Evolutionary conservation across 2,888 invertebrate species (phyloP), one percentile per base, ranked within the genome.

Genomic region (Drosophila paracracens): DNA sequence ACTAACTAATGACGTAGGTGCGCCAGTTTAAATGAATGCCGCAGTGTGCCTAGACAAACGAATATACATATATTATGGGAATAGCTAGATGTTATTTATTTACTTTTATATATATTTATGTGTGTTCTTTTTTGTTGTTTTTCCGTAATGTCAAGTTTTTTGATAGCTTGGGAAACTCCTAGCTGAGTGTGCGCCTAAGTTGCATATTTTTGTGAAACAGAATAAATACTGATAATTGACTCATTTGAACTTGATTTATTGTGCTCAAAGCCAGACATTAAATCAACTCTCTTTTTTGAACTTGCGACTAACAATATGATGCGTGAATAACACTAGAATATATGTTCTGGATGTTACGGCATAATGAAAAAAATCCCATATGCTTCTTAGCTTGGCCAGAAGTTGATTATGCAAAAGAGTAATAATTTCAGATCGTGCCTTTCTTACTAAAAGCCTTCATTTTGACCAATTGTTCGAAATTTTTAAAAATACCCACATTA

Each of bases 121-220:
- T 25, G 8, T 46, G 7, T 4, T 46, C 48, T 50, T 48, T 54
- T 43, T 61, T 62, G 72, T 83, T 73, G 50, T 18, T 38, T 56
- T 56, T 56, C 8, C 27, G 36, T 7, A 54, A 38, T 56, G 27
- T 38, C 13, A 27, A 16, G 53, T 16, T 54, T 5, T n/a, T 10
- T 16, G 13, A 36, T n/a, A 3, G 46, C 46, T 16, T 11, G 79
- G 82, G 81, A 76, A 83, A 81, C 61, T 73, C 73, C 79, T 58
- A 69, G 40, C 21, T 51, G 29, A 54, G 1, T 59, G 31, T 48
- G 25, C 25, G 50, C 59, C 38, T 29, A 16, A 25, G 16, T 18
- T 25, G 35, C 25, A 35, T 35, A 16, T 16, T 35, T 51, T 53
- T 35, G 35, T 25, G 35, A 25, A 40, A 56, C 0, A 27, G n/a